Evolutionary conservation across 2,113 vertebrate genomes (phyloP).

Genomic region (Chloropsis cyanopogon): DNA sequence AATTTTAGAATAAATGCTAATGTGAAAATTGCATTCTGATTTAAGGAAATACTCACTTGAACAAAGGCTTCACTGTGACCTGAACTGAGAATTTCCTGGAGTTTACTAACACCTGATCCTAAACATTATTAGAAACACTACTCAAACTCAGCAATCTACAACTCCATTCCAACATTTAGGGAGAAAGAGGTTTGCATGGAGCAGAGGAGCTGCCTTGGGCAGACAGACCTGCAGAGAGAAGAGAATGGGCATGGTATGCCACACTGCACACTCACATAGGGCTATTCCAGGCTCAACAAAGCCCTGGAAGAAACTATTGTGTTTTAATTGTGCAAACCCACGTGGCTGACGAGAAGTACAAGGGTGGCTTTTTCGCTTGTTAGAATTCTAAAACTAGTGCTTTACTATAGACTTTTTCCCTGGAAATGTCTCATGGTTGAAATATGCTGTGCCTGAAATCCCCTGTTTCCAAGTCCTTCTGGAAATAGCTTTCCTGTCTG

Average conservation of each 20-base stretch:
- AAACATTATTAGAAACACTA: not conserved
- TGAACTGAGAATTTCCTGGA: not conserved
- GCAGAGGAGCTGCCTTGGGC: not conserved
- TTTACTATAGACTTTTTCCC: not conserved
- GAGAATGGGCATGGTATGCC: constrained; percentile 3
- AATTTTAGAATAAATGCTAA: not conserved
- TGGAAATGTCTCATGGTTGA: not conserved
- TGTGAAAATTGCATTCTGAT: not conserved
- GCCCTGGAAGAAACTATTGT: constrained; percentile 59
- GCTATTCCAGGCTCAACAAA: constrained; percentile 41
- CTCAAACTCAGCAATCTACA: not conserved
- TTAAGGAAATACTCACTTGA: not conserved
- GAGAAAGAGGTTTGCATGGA: not conserved
- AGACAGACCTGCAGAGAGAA: constrained; percentile 22
- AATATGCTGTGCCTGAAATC: not conserved
- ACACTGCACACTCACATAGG: not conserved
- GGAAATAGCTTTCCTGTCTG: not conserved
- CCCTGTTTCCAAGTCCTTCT: not conserved
- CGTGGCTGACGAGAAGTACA: constrained; percentile 58
- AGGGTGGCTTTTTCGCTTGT: not conserved
- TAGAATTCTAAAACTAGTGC: not conserved
- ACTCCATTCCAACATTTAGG: not conserved
- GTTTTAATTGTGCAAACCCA: constrained; percentile 70
- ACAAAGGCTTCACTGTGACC: not conserved
- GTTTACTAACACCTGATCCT: not conserved